These are phyloP conservation scores for Lypha dubia DNA, from an alignment of 2,888 invertebrate genomes.

Conservation along the genomic window DNA sequence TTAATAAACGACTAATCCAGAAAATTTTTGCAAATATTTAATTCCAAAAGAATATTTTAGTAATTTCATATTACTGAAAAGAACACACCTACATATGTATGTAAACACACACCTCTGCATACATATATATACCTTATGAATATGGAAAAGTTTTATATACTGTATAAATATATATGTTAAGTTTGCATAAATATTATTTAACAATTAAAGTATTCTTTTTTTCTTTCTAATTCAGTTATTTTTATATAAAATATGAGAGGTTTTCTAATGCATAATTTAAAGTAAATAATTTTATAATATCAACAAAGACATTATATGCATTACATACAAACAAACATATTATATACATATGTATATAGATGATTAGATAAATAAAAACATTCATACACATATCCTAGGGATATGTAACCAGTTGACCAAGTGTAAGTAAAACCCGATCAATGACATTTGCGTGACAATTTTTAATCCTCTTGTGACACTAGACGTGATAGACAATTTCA, in stretches of 20 bases:
- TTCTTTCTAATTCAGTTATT: constrained; percentile 10
- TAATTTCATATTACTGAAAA: background rate
- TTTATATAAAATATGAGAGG: constrained; percentile 29
- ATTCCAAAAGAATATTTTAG: constrained; percentile 15
- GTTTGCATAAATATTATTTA: constrained; percentile 51
- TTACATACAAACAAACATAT: background rate
- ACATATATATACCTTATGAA: background rate
- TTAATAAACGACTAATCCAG: too few relatives aligned
- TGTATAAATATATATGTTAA: background rate
- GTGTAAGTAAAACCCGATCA: too few relatives aligned
- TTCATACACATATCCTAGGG: background rate
- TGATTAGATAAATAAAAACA: constrained; percentile 18
- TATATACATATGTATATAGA: background rate
- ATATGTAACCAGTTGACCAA: too few relatives aligned
- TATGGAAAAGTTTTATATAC: background rate
- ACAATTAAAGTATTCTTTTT: constrained; percentile 23
- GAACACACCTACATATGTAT: background rate
- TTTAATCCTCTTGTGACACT: too few relatives aligned
- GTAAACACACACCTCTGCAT: background rate
- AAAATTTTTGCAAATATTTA: constrained; percentile 26
- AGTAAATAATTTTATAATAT: constrained; percentile 59
- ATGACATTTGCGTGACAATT: too few relatives aligned
- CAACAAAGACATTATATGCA: constrained; percentile 36
- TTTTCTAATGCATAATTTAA: constrained; percentile 66
- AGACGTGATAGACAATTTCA: too few relatives aligned